Conservation (phyloP, 2,113 vertebrate genomes). For the Paratilapia polleni region DNA sequence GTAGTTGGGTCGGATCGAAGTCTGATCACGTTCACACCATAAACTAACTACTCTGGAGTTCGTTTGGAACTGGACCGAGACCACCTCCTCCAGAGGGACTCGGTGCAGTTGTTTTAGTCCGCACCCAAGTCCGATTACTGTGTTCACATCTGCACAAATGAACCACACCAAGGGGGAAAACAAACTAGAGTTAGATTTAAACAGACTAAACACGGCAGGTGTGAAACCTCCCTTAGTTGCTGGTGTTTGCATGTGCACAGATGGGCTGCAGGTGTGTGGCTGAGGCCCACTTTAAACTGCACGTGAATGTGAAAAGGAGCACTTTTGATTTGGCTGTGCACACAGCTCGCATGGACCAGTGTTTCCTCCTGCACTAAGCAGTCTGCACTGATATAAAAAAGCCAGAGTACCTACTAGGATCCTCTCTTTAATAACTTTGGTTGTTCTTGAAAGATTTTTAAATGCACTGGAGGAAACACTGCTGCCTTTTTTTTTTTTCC, state of each 20-base stretch:
- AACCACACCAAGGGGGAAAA: too few relatives aligned
- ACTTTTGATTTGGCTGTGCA: not conserved
- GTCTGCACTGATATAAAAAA: not conserved
- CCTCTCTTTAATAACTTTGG: not conserved
- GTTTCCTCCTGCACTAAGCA: not conserved
- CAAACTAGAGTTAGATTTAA: too few relatives aligned
- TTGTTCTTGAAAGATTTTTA: not conserved
- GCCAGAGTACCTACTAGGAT: not conserved
- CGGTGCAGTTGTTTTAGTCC: too few relatives aligned
- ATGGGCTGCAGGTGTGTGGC: not conserved
- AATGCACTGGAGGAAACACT: conserved; percentile 22
- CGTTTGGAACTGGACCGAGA: too few relatives aligned
- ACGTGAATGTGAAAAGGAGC: not conserved
- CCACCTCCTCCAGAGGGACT: too few relatives aligned
- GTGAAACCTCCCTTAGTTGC: too few relatives aligned
- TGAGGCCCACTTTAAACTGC: not conserved
- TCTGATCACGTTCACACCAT: too few relatives aligned
- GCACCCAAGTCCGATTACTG: too few relatives aligned
- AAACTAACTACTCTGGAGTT: too few relatives aligned
- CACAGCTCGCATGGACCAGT: not conserved
- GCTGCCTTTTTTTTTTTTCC: not conserved
- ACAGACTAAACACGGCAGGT: too few relatives aligned
- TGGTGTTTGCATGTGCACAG: not conserved
- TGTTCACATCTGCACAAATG: too few relatives aligned
- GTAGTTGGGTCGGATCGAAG: too few relatives aligned